phyloP scores from a whole-genome alignment of 2,797 vertebrate species.

The Pangasius sanitwongsei region DNA sequence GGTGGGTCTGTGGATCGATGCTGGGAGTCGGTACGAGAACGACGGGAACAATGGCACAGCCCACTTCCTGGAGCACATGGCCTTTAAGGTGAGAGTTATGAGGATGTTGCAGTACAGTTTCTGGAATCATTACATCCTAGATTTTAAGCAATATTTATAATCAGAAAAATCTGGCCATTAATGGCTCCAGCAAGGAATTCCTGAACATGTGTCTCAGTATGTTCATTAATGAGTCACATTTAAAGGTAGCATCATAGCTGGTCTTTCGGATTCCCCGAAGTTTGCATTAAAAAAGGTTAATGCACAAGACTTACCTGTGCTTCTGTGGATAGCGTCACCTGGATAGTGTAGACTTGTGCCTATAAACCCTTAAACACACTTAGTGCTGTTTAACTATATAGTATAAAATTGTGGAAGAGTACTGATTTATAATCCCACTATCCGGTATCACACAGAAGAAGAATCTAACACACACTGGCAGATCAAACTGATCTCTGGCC shows the following conservation, averaged over 20 bases:
- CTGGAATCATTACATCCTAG: not conserved
- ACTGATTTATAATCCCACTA: not conserved
- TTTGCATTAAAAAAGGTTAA: no score
- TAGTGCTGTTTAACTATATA: not conserved
- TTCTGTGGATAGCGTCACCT: not conserved
- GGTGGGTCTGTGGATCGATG: conserved; percentile 98
- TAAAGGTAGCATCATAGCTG: no score
- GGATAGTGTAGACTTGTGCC: not conserved
- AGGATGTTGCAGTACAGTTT: not conserved
- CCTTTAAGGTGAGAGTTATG: conserved; percentile 85
- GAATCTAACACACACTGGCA: no score
- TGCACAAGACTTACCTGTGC: not conserved
- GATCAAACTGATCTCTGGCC: not conserved
- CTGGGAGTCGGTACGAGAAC: conserved; percentile 96
- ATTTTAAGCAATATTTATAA: not conserved
- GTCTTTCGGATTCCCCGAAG: no score
- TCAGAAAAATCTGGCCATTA: not conserved
- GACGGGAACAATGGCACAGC: conserved; percentile 97
- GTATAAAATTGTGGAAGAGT: no score
- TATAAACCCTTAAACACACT: not conserved
- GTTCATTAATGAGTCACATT: no score
- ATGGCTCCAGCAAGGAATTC: not conserved
- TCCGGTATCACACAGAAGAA: no score
- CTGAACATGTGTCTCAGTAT: not conserved
- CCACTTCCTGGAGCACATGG: conserved; percentile 98